These are phyloP conservation scores for Cheilinus undulatus DNA, from an alignment of 2,113 vertebrate genomes.

Conservation along the genomic window DNA sequence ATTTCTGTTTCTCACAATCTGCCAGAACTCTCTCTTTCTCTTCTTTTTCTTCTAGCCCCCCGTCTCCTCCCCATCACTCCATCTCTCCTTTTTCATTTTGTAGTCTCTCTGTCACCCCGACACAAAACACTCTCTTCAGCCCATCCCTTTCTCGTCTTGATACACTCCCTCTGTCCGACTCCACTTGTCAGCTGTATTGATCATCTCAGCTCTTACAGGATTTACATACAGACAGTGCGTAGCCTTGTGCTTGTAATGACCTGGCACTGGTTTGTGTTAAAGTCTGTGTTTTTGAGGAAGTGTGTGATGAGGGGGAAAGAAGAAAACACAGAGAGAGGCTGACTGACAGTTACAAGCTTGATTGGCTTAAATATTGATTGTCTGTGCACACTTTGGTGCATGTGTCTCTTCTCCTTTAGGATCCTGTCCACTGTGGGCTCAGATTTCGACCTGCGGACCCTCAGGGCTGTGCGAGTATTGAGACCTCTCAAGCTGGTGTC, in stretches of 20 bases:
- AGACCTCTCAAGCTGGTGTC: conserved; percentile 97
- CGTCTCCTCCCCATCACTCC: conserved; percentile 19
- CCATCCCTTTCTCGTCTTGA: conserved; percentile 40
- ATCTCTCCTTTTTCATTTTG: conserved; percentile 23
- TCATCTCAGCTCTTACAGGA: conserved; percentile 61
- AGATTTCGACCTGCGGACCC: conserved; percentile 96
- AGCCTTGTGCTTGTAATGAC: conserved; percentile 55
- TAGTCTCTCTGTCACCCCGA: conserved; percentile 19
- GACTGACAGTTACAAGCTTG: conserved; percentile 56
- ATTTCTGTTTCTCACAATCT: conserved; percentile 41
- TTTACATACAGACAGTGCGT: conserved; percentile 67
- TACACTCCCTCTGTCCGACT: conserved; percentile 62
- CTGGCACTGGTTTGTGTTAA: conserved; percentile 33
- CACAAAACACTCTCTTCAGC: conserved; percentile 36
- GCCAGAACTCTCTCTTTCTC: conserved; percentile 4
- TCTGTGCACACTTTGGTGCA: conserved; percentile 31
- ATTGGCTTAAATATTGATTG: conserved; percentile 63
- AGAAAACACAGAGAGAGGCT: conserved; percentile 11
- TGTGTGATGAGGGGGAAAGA: conserved; percentile 9
- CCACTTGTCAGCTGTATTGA: conserved; percentile 71
- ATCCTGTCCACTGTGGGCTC: conserved; percentile 89
- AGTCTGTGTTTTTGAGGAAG: conserved; percentile 16
- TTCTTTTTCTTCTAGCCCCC: conserved; percentile 15
- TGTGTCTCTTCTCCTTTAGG: conserved; percentile 69
- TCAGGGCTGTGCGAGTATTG: conserved; percentile 95